Evolutionary conservation across 30 jellyfish, hydroid and myxozoan species (phyloP).

Genomic region (Aurelia coerulea): DNA sequence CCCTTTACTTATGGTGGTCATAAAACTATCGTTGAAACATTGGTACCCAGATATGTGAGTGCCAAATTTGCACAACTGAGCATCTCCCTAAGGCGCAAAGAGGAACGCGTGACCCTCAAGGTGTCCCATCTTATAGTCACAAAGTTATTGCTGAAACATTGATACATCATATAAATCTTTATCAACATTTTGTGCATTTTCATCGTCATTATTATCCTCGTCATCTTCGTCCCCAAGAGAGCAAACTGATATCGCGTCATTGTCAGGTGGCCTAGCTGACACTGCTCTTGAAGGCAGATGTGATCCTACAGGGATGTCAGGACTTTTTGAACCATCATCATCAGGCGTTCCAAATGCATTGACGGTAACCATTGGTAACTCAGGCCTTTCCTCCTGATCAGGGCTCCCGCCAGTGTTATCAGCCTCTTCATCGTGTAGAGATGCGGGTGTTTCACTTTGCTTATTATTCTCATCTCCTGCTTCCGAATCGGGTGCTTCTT

Average conservation of each 20-base stretch:
- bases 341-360: constrained; percentile 62
- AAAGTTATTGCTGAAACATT: constrained; percentile 2
- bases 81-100: too few species aligned
- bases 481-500: too few species aligned
- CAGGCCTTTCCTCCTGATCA: constrained; percentile 16
- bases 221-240: constrained; percentile 66
- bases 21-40: too few species aligned
- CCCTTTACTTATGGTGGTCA: too few species aligned
- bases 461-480: neutral
- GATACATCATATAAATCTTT: constrained; percentile 32
- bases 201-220: constrained; percentile 20
- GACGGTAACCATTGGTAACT: constrained; percentile 32
- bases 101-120: too few species aligned
- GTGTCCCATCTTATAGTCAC: too few species aligned
- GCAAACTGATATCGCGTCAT: constrained; percentile 58
- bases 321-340: neutral
- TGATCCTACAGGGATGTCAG: neutral
- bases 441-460: neutral
- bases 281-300: constrained; percentile 14
- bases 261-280: constrained; percentile 5
- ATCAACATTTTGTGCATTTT: constrained; percentile 1
- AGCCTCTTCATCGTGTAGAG: constrained; percentile 7
- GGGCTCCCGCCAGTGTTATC: constrained; percentile 5
- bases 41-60: too few species aligned
- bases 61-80: too few species aligned